These are phyloP conservation scores for Alethe diademata DNA, from an alignment of 2,113 vertebrate genomes.

Conservation along the genomic window DNA sequence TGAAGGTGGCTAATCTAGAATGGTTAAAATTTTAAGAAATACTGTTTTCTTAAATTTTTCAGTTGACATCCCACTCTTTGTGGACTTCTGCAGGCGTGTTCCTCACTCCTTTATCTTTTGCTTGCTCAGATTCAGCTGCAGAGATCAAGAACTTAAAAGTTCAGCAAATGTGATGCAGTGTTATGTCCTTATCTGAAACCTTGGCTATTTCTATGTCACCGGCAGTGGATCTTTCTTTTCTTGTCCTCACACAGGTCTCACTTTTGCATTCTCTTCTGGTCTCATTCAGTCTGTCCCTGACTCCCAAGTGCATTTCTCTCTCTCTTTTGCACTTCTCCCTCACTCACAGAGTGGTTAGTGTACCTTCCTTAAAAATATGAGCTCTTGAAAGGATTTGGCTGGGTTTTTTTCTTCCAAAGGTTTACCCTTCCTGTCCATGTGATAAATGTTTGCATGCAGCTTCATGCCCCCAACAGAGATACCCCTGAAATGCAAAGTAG, in stretches of 20 bases:
- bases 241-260: neutral
- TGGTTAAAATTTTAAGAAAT: neutral
- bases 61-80: fast-evolving
- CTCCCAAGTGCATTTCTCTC: neutral
- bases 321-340: neutral
- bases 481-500: neutral
- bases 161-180: neutral
- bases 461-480: neutral
- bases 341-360: neutral
- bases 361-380: neutral
- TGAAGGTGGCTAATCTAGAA: neutral
- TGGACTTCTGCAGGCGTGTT: neutral
- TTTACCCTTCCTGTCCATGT: neutral
- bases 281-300: neutral
- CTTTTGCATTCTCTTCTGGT: neutral
- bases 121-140: neutral
- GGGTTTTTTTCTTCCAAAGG: neutral
- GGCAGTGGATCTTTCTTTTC: neutral
- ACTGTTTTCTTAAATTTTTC: neutral
- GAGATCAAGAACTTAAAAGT: neutral
- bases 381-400: neutral
- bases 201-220: neutral
- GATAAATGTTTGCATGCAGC: neutral
- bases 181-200: neutral
- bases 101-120: neutral